Base-by-base conservation (phyloP, 1,140 invertebrate genomes). In the Eupristina koningsbergeri region DNA sequence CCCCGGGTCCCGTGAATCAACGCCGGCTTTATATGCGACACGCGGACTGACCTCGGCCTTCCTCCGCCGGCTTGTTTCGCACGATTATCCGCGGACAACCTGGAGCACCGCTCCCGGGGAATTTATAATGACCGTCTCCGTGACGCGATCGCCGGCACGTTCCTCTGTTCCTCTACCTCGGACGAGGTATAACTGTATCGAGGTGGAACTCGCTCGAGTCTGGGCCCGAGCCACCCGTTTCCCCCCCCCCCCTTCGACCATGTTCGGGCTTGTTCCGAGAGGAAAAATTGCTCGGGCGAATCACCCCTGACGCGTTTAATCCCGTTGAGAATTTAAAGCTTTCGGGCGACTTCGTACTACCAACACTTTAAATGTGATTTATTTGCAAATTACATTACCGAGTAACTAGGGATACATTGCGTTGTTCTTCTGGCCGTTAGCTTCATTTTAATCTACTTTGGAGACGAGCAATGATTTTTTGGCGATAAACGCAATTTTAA, bases 11-110 rank as follows among this genome's bases (percentile, higher is more conserved):
- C 82, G 71, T 85, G 85, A 85, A 88, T 81, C 85, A 86, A 22
- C 5, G 9, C 13, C 13, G 64, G 19, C 22, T 80, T 81, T 89
- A 89, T 91, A 89, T 91, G 89, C 90, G 88, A 90, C 87, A 85
- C 86, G 88, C 87, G 87, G 87, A 86, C 85, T 91, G 89, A 91
- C 89, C 88, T 89, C 89, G 89, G 89, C 87, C 88, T 89, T 90
- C 89, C 88, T 87, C 86, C 86, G 86, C 84, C 88, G 89, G 87
- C 89, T 41, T 26, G 53, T 58, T 58, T 58, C 53, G 53, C 5
- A 50, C 47, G 47, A 50, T 50, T 50, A 50, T 50, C 47, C 47
- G 15, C 47, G 47, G 47, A 50, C 8, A 15, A 50, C 47, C 8
- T 17, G 47, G 47, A 15, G 9, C 47, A 17, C 47, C 2, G 47